Evolutionary conservation across 2,113 vertebrate genomes (phyloP), one percentile per base, ranked within the genome.

Genomic region (Taurulus bubalis): DNA sequence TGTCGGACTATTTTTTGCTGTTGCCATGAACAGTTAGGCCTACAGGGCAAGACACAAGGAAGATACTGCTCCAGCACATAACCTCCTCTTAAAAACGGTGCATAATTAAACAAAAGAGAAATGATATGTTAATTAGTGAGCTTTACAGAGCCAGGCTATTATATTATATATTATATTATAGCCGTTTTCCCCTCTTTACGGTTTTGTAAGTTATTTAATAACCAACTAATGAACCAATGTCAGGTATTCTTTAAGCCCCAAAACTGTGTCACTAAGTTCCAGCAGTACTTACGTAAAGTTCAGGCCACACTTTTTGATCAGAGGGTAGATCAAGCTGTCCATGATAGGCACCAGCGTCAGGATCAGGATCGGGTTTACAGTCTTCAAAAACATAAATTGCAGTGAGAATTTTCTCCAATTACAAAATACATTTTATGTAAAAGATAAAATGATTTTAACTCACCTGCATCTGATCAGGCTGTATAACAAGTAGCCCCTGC

Each of bases 401-500:
- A 2, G 3, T 85, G n/a, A 82, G 18, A 30, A 38, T 75, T 8
- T 9, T 47, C 5, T 74, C 20, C 30, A 32, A 32, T 32, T 32
- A 32, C 30, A 32, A 38, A 71, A 36, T 63, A 56, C n/a, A 8
- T 45, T 45, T 45, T 15, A 45, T 45, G 3, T 45, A 45, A 45
- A 42, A 42, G 2, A 42, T 42, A 15, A 36, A 14, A 8, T 45
- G 0, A 53, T 4, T 53, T 47, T 26, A 73, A 78, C 81, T 74
- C 91, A 99, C 98, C 96, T 98, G 98, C 98, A 99, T 99, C 86
- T 99, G 98, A 80, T 99, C 98, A 0, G 98, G 98, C 89, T 98
- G 96, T 76, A 99, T 86, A 18, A 95, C 83, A 36, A 99, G 14
- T 1, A 8, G 0, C 63, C 96, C 97, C 98, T 99, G 86, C 42